These are phyloP conservation scores for Lamellibrachia luymesi DNA, from an alignment of 1,140 invertebrate species.

Conservation along the genomic window DNA sequence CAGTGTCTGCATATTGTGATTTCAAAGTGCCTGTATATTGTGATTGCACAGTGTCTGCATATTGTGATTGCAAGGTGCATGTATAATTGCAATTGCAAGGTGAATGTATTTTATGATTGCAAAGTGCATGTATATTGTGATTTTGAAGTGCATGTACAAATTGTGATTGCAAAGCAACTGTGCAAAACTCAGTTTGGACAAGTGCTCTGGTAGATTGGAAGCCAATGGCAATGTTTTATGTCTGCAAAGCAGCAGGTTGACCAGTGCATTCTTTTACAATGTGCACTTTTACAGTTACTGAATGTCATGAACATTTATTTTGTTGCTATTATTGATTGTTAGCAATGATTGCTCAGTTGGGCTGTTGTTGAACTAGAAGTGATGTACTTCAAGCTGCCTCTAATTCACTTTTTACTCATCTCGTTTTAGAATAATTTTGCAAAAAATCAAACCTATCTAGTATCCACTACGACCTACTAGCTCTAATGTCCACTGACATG, in stretches of 20 bases:
- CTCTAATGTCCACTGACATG: too few relatives aligned
- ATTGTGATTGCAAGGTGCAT: too few relatives aligned
- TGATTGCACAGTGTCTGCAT: too few relatives aligned
- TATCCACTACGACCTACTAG: background rate
- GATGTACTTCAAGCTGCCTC: background rate
- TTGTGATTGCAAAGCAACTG: background rate
- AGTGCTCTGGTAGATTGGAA: too few relatives aligned
- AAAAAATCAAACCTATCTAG: background rate
- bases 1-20: too few relatives aligned
- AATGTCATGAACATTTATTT: too few relatives aligned
- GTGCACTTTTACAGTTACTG: background rate
- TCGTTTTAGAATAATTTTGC: background rate
- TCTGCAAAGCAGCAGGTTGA: too few relatives aligned
- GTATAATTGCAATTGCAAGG: background rate
- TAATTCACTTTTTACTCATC: background rate
- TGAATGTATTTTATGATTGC: background rate
- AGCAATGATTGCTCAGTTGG: too few relatives aligned
- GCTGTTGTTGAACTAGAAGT: too few relatives aligned
- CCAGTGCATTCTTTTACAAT: too few relatives aligned
- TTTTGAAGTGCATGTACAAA: background rate
- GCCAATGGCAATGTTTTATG: too few relatives aligned
- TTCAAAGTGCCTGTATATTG: too few relatives aligned
- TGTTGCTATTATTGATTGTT: background rate
- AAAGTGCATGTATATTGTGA: background rate
- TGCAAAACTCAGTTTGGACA: background rate